These are phyloP conservation scores for Ivindomyrus marchei DNA, from an alignment of 2,113 vertebrate species.

Conservation along the genomic window DNA sequence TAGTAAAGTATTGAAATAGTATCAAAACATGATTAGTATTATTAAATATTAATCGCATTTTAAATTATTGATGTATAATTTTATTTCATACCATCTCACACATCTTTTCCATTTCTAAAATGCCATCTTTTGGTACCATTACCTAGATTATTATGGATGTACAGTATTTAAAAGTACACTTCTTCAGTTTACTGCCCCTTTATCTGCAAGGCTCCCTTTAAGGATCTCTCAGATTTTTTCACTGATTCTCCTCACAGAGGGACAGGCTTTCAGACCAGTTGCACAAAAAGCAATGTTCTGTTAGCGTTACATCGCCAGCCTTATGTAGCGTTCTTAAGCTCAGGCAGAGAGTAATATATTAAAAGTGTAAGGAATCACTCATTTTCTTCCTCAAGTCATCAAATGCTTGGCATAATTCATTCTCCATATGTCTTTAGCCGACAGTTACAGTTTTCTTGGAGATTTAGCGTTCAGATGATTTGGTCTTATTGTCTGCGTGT, in stretches of 20 bases:
- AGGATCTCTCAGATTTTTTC: neutral
- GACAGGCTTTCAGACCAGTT: slow-evolving; percentile 61
- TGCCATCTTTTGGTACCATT: neutral
- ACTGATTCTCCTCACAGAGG: slow-evolving; percentile 50
- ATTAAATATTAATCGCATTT: neutral
- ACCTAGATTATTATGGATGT: neutral
- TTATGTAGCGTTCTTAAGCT: slow-evolving; percentile 58
- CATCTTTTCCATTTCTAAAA: neutral
- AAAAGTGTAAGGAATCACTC: slow-evolving; percentile 68
- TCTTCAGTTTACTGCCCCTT: neutral
- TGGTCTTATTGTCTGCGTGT: slow-evolving; percentile 42
- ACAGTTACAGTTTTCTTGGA: slow-evolving; percentile 48
- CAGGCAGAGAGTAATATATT: slow-evolving; percentile 63
- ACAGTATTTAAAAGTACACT: neutral
- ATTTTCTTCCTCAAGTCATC: slow-evolving; percentile 66
- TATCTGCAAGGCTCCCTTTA: neutral
- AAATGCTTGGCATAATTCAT: slow-evolving; percentile 73
- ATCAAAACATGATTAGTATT: neutral
- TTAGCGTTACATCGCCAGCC: slow-evolving; percentile 55
- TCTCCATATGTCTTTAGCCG: slow-evolving; percentile 62
- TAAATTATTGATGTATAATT: neutral
- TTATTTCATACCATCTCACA: neutral
- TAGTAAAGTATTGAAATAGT: neutral
- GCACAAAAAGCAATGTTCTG: slow-evolving; percentile 54
- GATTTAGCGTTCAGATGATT: slow-evolving; percentile 68